Conservation (phyloP, 2,113 vertebrate genomes). For the Cathartes aura region DNA sequence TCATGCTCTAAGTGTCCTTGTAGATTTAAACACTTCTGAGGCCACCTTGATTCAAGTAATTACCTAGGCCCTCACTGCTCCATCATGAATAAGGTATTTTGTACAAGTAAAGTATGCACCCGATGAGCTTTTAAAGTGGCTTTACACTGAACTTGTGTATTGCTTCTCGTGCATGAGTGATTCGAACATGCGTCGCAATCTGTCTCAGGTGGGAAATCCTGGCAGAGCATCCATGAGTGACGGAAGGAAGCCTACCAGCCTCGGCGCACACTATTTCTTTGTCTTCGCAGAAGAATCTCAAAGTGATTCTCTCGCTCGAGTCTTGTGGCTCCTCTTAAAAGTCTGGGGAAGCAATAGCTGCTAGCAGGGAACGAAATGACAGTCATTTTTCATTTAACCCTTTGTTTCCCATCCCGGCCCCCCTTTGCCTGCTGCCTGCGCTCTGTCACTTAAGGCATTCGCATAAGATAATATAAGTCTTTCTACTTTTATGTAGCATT, state of each 20-base stretch:
- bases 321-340: constrained; percentile 58
- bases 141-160: constrained; percentile 96
- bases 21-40: constrained; percentile 99
- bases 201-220: constrained; percentile 93
- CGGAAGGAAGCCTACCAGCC: constrained; percentile 78
- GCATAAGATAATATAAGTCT: constrained; percentile 65
- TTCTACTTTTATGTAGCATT: constrained; percentile 68
- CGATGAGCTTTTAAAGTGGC: constrained; percentile 99
- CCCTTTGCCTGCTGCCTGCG: not conserved
- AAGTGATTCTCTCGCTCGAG: constrained; percentile 39
- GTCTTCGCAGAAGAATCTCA: constrained; percentile 67
- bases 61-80: constrained; percentile 94
- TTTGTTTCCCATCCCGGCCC: not conserved
- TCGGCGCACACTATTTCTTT: constrained; percentile 71
- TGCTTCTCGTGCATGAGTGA: constrained; percentile 94
- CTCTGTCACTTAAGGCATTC: constrained; percentile 52
- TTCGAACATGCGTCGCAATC: constrained; percentile 87
- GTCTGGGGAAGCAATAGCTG: constrained; percentile 59
- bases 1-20: constrained; percentile 97
- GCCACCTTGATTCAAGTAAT: constrained; percentile 99
- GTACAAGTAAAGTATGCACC: constrained; percentile 93
- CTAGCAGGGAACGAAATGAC: constrained; percentile 29
- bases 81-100: constrained; percentile 99
- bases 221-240: constrained; percentile 86
- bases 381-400: constrained; percentile 60